phyloP scores from a whole-genome alignment of 2,888 invertebrate genomes.

The Melinaea marsaeus region DNA sequence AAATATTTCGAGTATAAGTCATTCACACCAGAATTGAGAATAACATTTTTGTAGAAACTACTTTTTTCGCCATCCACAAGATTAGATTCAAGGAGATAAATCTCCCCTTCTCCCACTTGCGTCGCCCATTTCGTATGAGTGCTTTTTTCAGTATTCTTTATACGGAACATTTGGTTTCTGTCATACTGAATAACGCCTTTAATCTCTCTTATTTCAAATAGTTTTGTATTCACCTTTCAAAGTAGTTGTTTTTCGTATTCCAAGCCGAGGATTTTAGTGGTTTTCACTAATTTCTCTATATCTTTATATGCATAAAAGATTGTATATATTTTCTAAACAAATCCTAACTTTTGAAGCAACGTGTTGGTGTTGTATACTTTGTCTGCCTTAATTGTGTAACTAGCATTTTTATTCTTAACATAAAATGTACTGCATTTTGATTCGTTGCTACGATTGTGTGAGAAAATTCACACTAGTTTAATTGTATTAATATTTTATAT shows the following conservation, averaged over 20 bases:
- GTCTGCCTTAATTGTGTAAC: not conserved
- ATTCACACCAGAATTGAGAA: slow-evolving; percentile 19
- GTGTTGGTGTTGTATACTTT: not conserved
- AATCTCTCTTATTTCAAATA: slow-evolving; percentile 42
- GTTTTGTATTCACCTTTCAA: slow-evolving; percentile 28
- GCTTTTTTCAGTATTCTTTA: slow-evolving; percentile 71
- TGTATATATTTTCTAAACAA: slow-evolving; percentile 5
- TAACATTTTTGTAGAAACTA: too few relatives aligned
- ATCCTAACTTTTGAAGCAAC: slow-evolving; percentile 20
- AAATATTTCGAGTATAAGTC: slow-evolving; percentile 17
- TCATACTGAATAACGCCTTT: slow-evolving; percentile 60
- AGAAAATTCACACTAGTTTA: too few relatives aligned
- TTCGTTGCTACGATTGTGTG: too few relatives aligned
- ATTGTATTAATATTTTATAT: too few relatives aligned
- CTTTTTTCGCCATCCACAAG: too few relatives aligned
- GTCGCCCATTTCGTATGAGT: slow-evolving; percentile 32
- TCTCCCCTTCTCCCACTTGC: too few relatives aligned
- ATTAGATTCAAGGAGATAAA: too few relatives aligned
- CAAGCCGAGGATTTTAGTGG: not conserved
- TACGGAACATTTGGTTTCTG: slow-evolving; percentile 61
- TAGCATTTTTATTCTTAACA: too few relatives aligned
- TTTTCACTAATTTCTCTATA: not conserved
- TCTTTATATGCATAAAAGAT: not conserved
- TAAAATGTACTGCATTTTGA: too few relatives aligned
- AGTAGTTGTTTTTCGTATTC: slow-evolving; percentile 17